Percentiles rank a stretch among this genome's conserved stretches.
Conservation (phyloP, 2,888 invertebrate genomes). For the Drosophila recens region DNA sequence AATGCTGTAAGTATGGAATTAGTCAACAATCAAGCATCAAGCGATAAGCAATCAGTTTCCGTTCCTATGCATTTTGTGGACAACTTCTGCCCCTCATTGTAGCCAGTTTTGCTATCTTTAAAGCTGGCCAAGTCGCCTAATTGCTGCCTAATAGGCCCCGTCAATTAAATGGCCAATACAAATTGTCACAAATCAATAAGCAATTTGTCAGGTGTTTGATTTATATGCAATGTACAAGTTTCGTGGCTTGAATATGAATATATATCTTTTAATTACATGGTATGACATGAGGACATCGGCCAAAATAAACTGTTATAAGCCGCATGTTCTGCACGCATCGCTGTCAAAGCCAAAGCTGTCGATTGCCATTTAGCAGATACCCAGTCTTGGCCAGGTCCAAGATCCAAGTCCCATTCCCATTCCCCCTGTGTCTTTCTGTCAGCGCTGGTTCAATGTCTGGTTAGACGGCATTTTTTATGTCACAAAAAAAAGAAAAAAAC, state of each 20-base stretch:
- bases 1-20: constrained; percentile 52
- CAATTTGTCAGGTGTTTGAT: constrained; percentile 62
- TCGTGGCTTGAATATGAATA: constrained; percentile 15
- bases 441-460: constrained; percentile 61
- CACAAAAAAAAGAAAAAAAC: constrained; percentile 16
- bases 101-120: neutral
- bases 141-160: constrained; percentile 22
- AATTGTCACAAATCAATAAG: constrained; percentile 57
- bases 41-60: constrained; percentile 48
- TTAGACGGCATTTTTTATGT: constrained; percentile 73
- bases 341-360: constrained; percentile 55
- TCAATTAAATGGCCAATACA: constrained; percentile 36
- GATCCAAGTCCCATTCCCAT: constrained; percentile 20
- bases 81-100: neutral
- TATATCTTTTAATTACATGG: constrained; percentile 63
- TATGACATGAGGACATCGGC: constrained; percentile 39
- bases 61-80: neutral
- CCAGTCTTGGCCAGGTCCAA: constrained; percentile 35
- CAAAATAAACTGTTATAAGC: constrained; percentile 76
- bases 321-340: constrained; percentile 65
- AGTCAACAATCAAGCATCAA: constrained; percentile 61
- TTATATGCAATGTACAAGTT: constrained; percentile 58
- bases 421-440: constrained; percentile 33
- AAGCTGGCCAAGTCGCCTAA: constrained; percentile 19
- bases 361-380: constrained; percentile 62